Percentiles rank a stretch among this genome's conserved stretches.
These are phyloP conservation scores for Volucella inflata DNA, from an alignment of 2,888 invertebrate genomes.

Conservation along the genomic window DNA sequence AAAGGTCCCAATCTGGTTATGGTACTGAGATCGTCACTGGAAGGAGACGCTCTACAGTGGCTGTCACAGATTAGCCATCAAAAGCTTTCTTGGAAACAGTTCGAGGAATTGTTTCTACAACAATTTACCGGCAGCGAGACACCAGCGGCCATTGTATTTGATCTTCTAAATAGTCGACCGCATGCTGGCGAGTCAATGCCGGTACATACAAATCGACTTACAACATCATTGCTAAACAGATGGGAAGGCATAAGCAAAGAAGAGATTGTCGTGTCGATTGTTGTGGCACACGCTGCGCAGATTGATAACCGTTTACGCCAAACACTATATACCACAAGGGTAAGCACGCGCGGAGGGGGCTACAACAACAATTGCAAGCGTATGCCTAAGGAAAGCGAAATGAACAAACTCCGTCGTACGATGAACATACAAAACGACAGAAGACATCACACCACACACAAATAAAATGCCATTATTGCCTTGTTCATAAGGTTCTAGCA, in stretches of 20 bases:
- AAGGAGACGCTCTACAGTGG: slow-evolving; percentile 39
- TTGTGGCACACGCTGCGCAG: slow-evolving; percentile 18
- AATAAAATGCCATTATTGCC: slow-evolving; percentile 61
- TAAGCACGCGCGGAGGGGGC: slow-evolving; percentile 9
- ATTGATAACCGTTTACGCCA: slow-evolving; percentile 20
- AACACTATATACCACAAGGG: slow-evolving; percentile 19
- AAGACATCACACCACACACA: slow-evolving; percentile 40
- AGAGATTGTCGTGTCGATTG: slow-evolving; percentile 29
- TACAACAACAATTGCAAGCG: slow-evolving; percentile 21
- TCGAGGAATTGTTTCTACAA: slow-evolving; percentile 44
- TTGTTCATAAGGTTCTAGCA: slow-evolving; percentile 54
- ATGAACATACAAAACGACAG: slow-evolving; percentile 6
- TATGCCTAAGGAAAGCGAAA: slow-evolving; percentile 17
- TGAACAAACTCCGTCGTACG: slow-evolving; percentile 1
- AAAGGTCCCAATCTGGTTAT: slow-evolving; percentile 25
- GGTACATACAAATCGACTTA: slow-evolving; percentile 9
- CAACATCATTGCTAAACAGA: slow-evolving; percentile 15
- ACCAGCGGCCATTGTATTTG: slow-evolving; percentile 36
- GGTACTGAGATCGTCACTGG: slow-evolving; percentile 9
- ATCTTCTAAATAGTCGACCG: slow-evolving; percentile 36
- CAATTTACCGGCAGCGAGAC: slow-evolving; percentile 42
- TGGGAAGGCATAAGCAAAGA: slow-evolving; percentile 18
- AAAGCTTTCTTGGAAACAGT: slow-evolving; percentile 34
- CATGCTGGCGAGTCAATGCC: slow-evolving; percentile 23
- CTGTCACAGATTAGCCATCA: slow-evolving; percentile 39